Evolutionary conservation across 2,113 vertebrate genomes (phyloP).

Genomic region (Poeciliopsis occidentalis): DNA sequence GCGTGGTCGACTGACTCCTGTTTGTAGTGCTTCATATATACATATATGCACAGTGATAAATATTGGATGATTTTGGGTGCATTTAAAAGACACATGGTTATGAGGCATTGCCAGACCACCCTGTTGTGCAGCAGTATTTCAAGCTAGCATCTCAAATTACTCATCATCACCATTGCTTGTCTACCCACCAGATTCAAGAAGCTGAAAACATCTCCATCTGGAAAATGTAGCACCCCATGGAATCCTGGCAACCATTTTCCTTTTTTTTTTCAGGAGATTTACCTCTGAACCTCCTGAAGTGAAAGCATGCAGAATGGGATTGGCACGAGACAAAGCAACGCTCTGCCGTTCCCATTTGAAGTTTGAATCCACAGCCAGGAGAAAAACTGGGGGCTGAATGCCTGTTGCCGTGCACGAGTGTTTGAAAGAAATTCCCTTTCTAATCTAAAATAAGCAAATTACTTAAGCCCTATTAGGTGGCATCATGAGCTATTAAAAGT

Average conservation of each 20-base stretch:
- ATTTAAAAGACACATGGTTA: constrained; percentile 33
- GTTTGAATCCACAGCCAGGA: constrained; percentile 54
- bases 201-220: constrained; percentile 56
- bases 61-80: constrained; percentile 10
- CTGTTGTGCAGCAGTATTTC: constrained; percentile 34
- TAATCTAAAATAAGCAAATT: constrained; percentile 59
- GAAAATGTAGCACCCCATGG: constrained; percentile 57
- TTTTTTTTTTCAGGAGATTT: constrained; percentile 54
- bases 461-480: constrained; percentile 53
- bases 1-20: neutral
- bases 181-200: constrained; percentile 51
- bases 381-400: constrained; percentile 41
- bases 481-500: constrained; percentile 51
- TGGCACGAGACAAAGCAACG: constrained; percentile 67
- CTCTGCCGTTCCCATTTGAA: constrained; percentile 55
- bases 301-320: constrained; percentile 69
- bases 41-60: constrained; percentile 2
- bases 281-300: constrained; percentile 68
- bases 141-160: constrained; percentile 59
- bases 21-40: constrained; percentile 30
- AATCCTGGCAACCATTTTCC: constrained; percentile 63
- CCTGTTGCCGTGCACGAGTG: constrained; percentile 48
- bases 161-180: constrained; percentile 36
- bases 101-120: constrained; percentile 42
- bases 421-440: constrained; percentile 56